Evolutionary conservation across 2,888 invertebrate genomes (phyloP).

Genomic region (Polymixis flavicincta): DNA sequence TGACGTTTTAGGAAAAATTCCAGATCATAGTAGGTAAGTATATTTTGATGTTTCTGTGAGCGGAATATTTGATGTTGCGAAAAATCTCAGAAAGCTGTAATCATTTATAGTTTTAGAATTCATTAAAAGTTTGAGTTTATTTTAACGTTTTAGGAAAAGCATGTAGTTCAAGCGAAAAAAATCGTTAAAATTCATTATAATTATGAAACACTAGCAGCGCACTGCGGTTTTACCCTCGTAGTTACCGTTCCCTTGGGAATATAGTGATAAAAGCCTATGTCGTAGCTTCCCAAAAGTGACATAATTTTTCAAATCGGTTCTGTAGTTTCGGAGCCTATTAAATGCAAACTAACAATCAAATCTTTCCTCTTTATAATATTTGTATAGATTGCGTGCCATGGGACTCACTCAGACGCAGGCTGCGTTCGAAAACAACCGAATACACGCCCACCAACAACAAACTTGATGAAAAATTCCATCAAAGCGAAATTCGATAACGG

Average conservation of each 20-base stretch:
- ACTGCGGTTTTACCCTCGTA: too few relatives aligned
- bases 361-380: too few relatives aligned
- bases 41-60: neutral
- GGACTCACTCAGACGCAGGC: too few relatives aligned
- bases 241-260: too few relatives aligned
- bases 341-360: too few relatives aligned
- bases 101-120: neutral
- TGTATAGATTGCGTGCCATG: too few relatives aligned
- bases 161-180: neutral
- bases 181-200: neutral
- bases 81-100: neutral
- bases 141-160: neutral
- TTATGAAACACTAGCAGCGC: neutral
- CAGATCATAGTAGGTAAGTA: neutral
- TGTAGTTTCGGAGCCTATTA: too few relatives aligned
- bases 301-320: too few relatives aligned
- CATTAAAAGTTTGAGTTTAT: neutral
- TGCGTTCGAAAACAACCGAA: neutral
- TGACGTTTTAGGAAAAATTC: neutral
- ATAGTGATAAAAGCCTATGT: too few relatives aligned
- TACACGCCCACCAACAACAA: neutral
- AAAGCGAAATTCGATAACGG: constrained; percentile 15
- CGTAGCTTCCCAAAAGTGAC: too few relatives aligned
- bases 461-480: neutral
- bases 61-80: neutral